Evolutionary conservation across 2,113 vertebrate species (phyloP).

Genomic region (Nestor notabilis): DNA sequence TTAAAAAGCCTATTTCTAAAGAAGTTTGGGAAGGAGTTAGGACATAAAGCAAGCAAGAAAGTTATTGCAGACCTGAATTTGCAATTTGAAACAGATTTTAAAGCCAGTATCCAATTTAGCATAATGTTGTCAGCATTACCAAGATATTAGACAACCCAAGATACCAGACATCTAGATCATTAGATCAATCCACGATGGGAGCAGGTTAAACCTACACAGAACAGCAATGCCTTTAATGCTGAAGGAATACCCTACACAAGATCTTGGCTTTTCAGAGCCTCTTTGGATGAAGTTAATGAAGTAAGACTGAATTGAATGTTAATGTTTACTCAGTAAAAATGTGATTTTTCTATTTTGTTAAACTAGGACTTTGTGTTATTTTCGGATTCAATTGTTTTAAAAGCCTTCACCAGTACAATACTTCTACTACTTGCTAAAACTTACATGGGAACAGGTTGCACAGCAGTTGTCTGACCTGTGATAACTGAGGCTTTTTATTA

Average conservation of each 20-base stretch:
- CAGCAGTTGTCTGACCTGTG: not conserved
- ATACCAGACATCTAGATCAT: not conserved
- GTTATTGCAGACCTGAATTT: not conserved
- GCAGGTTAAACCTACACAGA: not conserved
- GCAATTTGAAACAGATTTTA: not conserved
- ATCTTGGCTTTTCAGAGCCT: not conserved
- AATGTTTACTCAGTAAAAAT: not conserved
- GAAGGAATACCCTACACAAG: not conserved
- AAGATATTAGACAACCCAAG: not conserved
- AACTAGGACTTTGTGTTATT: not conserved
- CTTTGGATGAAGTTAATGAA: not conserved
- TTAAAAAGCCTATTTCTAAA: not conserved
- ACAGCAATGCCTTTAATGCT: not conserved
- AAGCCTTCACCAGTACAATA: not conserved
- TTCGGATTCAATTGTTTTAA: not conserved
- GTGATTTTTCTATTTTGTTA: not conserved
- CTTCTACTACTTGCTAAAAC: not conserved
- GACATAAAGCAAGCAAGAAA: not conserved
- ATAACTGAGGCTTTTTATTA: not conserved
- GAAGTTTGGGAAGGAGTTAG: not conserved
- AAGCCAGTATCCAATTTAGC: not conserved
- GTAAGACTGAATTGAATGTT: not conserved
- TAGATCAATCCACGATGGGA: not conserved
- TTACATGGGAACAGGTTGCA: not conserved
- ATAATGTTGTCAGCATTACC: not conserved